A percentile compares a stretch with the other conserved stretches of the same genome.
These are phyloP conservation scores for Drusus annulatus DNA, from an alignment of 1,140 invertebrate species.

Conservation along the genomic window DNA sequence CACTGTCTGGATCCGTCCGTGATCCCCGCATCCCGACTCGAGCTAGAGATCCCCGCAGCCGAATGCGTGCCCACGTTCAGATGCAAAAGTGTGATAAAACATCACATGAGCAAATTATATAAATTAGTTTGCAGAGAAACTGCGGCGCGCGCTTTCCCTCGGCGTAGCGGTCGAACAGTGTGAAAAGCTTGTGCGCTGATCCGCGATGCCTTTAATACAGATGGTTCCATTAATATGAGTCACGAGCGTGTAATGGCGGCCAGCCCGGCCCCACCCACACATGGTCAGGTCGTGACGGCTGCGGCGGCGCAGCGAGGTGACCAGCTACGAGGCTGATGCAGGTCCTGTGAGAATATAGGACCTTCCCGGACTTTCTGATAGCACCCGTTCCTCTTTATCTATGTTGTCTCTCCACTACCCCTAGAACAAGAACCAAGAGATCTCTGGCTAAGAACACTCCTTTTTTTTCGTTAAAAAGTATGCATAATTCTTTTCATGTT, in stretches of 20 bases:
- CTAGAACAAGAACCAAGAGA: too few relatives aligned
- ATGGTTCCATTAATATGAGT: constrained; percentile 57
- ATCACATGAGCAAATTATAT: constrained; percentile 53
- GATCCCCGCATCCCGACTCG: neutral
- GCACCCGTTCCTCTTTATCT: too few relatives aligned
- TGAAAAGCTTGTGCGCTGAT: constrained; percentile 32
- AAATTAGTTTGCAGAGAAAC: constrained; percentile 45
- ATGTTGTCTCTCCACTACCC: too few relatives aligned
- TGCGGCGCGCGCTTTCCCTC: constrained; percentile 41
- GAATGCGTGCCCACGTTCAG: constrained; percentile 35
- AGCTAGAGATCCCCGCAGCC: neutral
- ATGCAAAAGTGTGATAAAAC: constrained; percentile 45
- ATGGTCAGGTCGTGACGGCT: constrained; percentile 43
- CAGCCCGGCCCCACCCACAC: constrained; percentile 54
- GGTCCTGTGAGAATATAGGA: too few relatives aligned
- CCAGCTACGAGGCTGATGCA: neutral
- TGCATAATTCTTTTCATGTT: too few relatives aligned
- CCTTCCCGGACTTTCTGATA: too few relatives aligned
- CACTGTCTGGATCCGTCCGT: neutral
- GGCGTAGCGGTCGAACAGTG: constrained; percentile 35
- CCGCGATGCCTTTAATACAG: constrained; percentile 54
- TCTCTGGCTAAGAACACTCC: too few relatives aligned
- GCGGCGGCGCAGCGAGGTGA: neutral
- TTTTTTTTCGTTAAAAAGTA: too few relatives aligned
- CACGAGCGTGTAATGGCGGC: constrained; percentile 58